These are phyloP conservation scores for Noturus placidus DNA, from an alignment of 2,113 vertebrate genomes.

Conservation along the genomic window DNA sequence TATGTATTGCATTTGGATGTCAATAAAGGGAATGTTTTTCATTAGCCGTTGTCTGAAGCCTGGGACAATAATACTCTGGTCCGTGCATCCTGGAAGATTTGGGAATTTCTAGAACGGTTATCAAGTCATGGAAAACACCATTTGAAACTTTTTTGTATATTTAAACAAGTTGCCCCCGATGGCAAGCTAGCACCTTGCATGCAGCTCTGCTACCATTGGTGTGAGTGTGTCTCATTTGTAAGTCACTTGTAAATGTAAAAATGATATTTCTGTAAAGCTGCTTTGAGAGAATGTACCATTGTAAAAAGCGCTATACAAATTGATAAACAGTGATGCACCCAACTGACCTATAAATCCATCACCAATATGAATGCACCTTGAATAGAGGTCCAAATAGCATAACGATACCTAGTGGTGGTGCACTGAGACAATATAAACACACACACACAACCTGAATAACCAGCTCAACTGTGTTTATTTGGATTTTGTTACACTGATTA, in stretches of 20 bases:
- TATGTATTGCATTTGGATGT: background rate
- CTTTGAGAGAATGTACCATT: too few relatives aligned
- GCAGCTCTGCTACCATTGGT: too few relatives aligned
- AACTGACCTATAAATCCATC: too few relatives aligned
- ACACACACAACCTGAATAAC: background rate
- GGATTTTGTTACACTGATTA: constrained; percentile 46
- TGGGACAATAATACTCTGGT: background rate
- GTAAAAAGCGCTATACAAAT: too few relatives aligned
- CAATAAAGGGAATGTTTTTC: constrained; percentile 15
- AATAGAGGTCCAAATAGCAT: background rate
- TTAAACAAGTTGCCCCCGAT: too few relatives aligned
- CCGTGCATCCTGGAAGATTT: background rate
- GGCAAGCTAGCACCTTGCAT: too few relatives aligned
- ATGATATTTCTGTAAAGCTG: too few relatives aligned
- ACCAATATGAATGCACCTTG: background rate
- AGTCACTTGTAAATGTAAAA: too few relatives aligned
- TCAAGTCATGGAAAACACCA: background rate
- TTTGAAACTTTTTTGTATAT: too few relatives aligned
- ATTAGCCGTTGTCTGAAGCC: background rate
- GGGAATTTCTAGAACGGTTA: background rate
- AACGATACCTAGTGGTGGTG: background rate
- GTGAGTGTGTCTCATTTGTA: too few relatives aligned
- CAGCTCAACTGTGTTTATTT: constrained; percentile 42
- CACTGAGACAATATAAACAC: background rate
- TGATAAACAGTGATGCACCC: too few relatives aligned